Base-by-base conservation (phyloP, 2,888 invertebrate genomes). In the Callyntrura sp. region DNA sequence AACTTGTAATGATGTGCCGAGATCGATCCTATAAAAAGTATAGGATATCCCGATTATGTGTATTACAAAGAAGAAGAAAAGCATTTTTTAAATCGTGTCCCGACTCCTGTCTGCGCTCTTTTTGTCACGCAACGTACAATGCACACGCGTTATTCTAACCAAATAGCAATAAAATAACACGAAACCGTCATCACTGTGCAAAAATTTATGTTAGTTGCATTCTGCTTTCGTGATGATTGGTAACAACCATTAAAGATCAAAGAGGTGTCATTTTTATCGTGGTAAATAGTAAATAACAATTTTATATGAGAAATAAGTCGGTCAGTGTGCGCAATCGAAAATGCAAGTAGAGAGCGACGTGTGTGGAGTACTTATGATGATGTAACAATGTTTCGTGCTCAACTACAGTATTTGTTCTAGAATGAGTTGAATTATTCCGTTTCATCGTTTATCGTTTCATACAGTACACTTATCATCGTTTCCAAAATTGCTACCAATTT, bases 201-300 rank as follows among this genome's bases (percentile, higher is more conserved):
- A 70, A 70, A 70, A 70, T 70, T 43, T 45, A 70, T 70, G 70
- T 70, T 45, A 35, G 14, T 45, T 2, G 43, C 45, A 70, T 70
- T 70, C n/a, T n/a, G 11, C 70, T 43, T 70, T 43, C 70, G 45
- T 70, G 70, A 43, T 45, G 70, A 68, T 70, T 70, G 45, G 43
- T 17, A 70, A 43, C 28, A 68, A 68, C n/a, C n/a, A 70, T 70
- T 70, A 62, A 25, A 14, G 23, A 62, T 25, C 11, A 70, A 17
- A 45, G 17, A 45, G 70, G 70, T 70, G 70, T 70, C 70, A 70
- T 70, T 70, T 70, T 28, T n/a, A 68, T 0, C n/a, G 35, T n/a
- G 62, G 14, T 28, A 28, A 28, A 65, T n/a, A 25, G 14, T 28
- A 28, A 28, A 65, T 70, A 70, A 70, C 17, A 45, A 9, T 43